These are phyloP conservation scores for Mimas tiliae DNA, from an alignment of 2,888 invertebrate genomes.

Conservation along the genomic window DNA sequence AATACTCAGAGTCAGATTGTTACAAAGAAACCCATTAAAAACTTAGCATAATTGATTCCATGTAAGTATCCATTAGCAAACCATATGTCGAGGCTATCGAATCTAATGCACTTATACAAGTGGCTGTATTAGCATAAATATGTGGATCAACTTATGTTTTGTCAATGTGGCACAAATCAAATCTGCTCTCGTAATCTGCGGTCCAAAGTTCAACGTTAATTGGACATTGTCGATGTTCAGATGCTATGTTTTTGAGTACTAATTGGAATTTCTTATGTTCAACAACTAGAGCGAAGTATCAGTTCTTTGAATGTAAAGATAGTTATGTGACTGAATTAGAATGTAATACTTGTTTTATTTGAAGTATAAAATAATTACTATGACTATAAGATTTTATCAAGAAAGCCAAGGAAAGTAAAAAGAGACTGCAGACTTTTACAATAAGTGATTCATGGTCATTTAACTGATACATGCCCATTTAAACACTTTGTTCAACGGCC, in stretches of 20 bases:
- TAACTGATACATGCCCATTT: background rate
- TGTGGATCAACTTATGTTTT: slow-evolving; percentile 39
- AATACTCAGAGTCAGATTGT: background rate
- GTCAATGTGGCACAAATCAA: slow-evolving; percentile 34
- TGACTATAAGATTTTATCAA: background rate
- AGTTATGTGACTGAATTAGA: background rate
- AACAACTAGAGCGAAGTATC: background rate
- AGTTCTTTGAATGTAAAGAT: background rate
- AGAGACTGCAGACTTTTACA: background rate
- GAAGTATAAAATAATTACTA: too few species aligned
- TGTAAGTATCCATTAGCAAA: slow-evolving; percentile 31
- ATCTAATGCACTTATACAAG: slow-evolving; percentile 39
- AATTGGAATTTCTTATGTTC: background rate
- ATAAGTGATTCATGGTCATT: background rate
- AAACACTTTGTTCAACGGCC: background rate
- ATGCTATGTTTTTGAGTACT: background rate
- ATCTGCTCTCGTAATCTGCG: slow-evolving; percentile 34
- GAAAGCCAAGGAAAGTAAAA: background rate
- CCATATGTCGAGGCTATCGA: slow-evolving; percentile 32
- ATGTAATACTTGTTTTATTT: background rate
- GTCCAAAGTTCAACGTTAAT: slow-evolving; percentile 39
- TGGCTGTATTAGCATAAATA: slow-evolving; percentile 43
- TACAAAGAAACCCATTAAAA: background rate
- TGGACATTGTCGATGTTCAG: slow-evolving; percentile 32
- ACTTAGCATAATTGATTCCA: slow-evolving; percentile 26